A percentile compares a stretch with the other conserved stretches of the same genome.
Evolutionary conservation across 2,113 vertebrate species (phyloP).

Genomic region (Carettochelys insculpta): DNA sequence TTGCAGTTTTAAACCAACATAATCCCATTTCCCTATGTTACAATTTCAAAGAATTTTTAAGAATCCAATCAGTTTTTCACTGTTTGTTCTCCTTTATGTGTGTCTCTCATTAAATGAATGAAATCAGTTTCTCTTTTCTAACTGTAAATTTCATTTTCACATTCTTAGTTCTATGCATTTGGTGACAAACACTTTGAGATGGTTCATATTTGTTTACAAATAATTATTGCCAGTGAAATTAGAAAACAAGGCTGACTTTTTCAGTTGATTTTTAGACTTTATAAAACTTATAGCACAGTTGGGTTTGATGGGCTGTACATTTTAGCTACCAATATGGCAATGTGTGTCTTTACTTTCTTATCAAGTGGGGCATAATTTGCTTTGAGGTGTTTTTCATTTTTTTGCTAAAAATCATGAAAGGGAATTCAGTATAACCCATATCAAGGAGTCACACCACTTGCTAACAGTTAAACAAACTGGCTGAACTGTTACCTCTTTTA

Average conservation of each 20-base stretch:
- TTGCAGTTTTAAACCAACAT: not conserved
- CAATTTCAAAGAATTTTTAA: not conserved
- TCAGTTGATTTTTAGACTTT: not conserved
- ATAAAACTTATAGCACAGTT: not conserved
- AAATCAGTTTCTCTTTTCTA: not conserved
- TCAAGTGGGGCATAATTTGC: not conserved
- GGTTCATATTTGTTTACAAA: not conserved
- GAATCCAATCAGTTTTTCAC: not conserved
- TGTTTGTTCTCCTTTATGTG: not conserved
- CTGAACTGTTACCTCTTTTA: constrained; percentile 83
- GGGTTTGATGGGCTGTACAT: not conserved
- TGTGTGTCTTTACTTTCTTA: not conserved
- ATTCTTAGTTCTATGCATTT: not conserved
- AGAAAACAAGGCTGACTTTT: not conserved
- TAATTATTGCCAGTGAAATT: not conserved
- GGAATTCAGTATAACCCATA: not conserved
- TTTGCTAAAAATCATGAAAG: not conserved
- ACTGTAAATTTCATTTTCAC: not conserved
- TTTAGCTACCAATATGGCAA: not conserved
- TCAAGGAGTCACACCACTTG: not conserved
- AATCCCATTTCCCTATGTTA: not conserved
- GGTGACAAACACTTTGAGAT: not conserved
- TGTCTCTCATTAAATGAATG: not conserved
- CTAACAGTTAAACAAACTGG: not conserved
- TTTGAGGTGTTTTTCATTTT: not conserved